These are phyloP conservation scores for Ceratosolen solmsi DNA, from an alignment of 1,140 invertebrate genomes.

Conservation along the genomic window DNA sequence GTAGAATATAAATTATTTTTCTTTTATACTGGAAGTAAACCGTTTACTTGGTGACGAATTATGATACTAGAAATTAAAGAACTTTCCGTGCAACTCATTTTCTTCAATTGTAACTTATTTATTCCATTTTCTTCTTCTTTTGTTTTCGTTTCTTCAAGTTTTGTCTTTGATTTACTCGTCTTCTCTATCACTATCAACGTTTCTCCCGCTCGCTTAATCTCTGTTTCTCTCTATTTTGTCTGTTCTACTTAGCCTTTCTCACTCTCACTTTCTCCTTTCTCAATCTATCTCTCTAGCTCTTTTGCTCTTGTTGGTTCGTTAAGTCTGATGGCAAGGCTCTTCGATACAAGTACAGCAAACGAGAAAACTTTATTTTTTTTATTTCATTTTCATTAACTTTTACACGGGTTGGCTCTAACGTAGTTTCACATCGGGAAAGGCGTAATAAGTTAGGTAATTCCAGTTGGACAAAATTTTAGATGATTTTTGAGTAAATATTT, in stretches of 20 bases:
- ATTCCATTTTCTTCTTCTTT: neutral
- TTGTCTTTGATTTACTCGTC: neutral
- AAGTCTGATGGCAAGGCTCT: conserved; percentile 7
- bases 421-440: conserved; percentile 25
- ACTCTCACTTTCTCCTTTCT: neutral
- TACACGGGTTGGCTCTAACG: conserved; percentile 23
- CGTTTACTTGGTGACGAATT: neutral
- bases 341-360: conserved; percentile 32
- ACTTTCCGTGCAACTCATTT: conserved; percentile 30
- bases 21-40: too few species aligned
- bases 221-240: neutral
- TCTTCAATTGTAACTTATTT: neutral
- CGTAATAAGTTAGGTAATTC: conserved; percentile 53
- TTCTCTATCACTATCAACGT: neutral
- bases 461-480: too few species aligned
- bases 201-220: neutral
- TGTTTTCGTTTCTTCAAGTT: neutral
- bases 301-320: conserved; percentile 10
- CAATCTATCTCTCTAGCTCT: neutral
- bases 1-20: neutral
- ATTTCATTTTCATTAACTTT: neutral
- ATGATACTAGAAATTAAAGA: conserved; percentile 17
- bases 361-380: conserved; percentile 42
- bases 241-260: neutral
- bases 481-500: neutral